Base-by-base conservation (phyloP, 2,888 invertebrate species). In the Drosophila siamana region DNA sequence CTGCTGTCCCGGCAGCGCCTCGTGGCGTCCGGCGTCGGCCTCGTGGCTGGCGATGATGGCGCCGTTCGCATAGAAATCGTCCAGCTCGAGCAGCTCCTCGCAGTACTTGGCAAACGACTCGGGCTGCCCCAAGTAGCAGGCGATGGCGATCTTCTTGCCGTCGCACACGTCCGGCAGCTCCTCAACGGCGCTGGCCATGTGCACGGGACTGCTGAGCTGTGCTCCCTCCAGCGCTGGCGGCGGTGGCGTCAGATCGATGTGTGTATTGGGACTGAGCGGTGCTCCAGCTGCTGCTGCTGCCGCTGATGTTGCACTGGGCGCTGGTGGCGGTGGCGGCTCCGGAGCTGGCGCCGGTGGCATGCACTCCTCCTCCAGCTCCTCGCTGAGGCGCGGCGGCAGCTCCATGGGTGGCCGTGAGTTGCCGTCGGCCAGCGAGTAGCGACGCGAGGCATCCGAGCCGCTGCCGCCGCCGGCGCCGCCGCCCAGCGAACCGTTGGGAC, bases 101-200 rank as follows among this genome's bases (percentile, higher is more conserved):
- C 94, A 94, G 90, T 95, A 95, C 92, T 95, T 94, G 87, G 93
- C 93, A 93, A 96, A 96, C 86, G 95, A 95, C 86, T 96, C 96
- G 15, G 96, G 96, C 86, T 96, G 96, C 11, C 98, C 98, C 68
- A 98, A 93, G 89, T 97, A 97, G 46, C 98, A 97, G 2, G 97
- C 96, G 69, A 98, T 96, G 40, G 96, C 95, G 74, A 98, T 96
- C 89, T 96, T 94, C 92, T 97, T 97, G 55, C 98, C 97, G 81
- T 97, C 97, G 0, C 95, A 95, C 56, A 95, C 95, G 83, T 95
- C 94, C 19, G 94, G 93, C 85, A 94, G 93, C 78, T 94, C 94
- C 78, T 94, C 94, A 0, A 93, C 93, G 19, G 93, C 93, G 26
- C 93, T 88, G 36, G 91, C 80, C 59, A 92, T 75, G 66, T 92